Conservation (phyloP, 2,797 vertebrate genomes). For the Oreochromis mossambicus region DNA sequence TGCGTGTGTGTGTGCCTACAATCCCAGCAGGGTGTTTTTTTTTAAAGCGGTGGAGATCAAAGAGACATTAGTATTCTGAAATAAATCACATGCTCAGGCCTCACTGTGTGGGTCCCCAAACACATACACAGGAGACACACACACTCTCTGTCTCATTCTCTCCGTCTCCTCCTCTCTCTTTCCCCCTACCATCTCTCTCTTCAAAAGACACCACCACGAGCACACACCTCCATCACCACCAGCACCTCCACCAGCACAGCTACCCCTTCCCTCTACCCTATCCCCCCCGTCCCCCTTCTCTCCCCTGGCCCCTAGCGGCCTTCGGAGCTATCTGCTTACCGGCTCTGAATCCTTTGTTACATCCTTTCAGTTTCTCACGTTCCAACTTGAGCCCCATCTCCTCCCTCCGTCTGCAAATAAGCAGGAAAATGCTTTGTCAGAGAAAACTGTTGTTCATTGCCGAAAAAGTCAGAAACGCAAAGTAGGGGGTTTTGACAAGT, state of each 20-base stretch:
- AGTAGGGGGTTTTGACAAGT: slow-evolving; percentile 70
- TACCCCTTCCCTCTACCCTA: neutral
- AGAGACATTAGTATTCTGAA: slow-evolving; percentile 78
- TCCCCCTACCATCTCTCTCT: slow-evolving; percentile 50
- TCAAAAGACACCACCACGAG: slow-evolving; percentile 51
- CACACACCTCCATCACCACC: neutral
- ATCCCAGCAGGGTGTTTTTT: slow-evolving; percentile 64
- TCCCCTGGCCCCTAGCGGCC: slow-evolving; percentile 58
- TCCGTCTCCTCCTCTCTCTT: slow-evolving; percentile 46
- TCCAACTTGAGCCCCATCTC: slow-evolving; percentile 57
- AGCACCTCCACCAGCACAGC: neutral
- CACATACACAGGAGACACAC: slow-evolving; percentile 62
- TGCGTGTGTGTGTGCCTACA: slow-evolving; percentile 11
- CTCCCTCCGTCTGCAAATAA: slow-evolving; percentile 69
- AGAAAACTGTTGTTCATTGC: slow-evolving; percentile 66
- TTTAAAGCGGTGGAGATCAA: slow-evolving; percentile 71
- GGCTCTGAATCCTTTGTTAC: slow-evolving; percentile 68
- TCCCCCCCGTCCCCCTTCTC: neutral
- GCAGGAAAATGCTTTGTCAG: slow-evolving; percentile 74
- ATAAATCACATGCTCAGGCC: slow-evolving; percentile 73
- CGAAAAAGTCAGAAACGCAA: slow-evolving; percentile 69
- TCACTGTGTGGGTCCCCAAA: slow-evolving; percentile 64
- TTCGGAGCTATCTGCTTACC: slow-evolving; percentile 68
- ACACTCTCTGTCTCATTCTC: slow-evolving; percentile 29
- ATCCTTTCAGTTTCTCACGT: slow-evolving; percentile 67